Evolutionary conservation across 2,113 vertebrate species (phyloP).

Genomic region (Peucedramus taeniatus): DNA sequence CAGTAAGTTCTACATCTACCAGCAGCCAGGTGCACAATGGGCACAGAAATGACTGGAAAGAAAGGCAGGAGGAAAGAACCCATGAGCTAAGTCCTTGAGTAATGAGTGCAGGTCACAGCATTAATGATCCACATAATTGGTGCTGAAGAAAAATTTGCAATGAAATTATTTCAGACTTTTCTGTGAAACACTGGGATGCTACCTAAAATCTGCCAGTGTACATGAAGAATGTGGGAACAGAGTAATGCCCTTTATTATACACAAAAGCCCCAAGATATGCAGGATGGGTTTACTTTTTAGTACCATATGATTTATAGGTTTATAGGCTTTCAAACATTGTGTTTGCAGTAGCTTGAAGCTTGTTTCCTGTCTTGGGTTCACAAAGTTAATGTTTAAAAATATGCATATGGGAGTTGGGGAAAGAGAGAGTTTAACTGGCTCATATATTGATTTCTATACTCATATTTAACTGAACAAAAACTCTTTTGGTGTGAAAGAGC

Average conservation of each 20-base stretch:
- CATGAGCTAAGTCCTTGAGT: not conserved
- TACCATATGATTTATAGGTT: not conserved
- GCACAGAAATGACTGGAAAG: not conserved
- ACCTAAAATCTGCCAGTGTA: not conserved
- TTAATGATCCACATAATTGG: not conserved
- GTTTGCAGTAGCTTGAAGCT: slow-evolving; percentile 27
- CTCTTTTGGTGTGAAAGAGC: not conserved
- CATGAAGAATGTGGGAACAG: not conserved
- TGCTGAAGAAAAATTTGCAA: not conserved
- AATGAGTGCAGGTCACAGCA: not conserved
- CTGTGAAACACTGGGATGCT: not conserved
- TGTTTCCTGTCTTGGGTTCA: slow-evolving; percentile 13
- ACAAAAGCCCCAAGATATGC: not conserved
- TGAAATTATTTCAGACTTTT: not conserved
- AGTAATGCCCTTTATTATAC: not conserved
- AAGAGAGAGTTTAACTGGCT: not conserved
- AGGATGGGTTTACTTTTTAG: not conserved
- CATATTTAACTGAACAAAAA: slow-evolving; percentile 10
- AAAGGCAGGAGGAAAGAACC: not conserved
- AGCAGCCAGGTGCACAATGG: not conserved
- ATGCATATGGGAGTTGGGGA: not conserved
- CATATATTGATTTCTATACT: not conserved
- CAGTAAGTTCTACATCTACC: not conserved
- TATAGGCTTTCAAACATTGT: not conserved
- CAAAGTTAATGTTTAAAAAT: slow-evolving; percentile 28